Evolutionary conservation across 2,113 vertebrate genomes (phyloP), one percentile per base, ranked within the genome.

Genomic region (Oxygymnocypris stewartii): DNA sequence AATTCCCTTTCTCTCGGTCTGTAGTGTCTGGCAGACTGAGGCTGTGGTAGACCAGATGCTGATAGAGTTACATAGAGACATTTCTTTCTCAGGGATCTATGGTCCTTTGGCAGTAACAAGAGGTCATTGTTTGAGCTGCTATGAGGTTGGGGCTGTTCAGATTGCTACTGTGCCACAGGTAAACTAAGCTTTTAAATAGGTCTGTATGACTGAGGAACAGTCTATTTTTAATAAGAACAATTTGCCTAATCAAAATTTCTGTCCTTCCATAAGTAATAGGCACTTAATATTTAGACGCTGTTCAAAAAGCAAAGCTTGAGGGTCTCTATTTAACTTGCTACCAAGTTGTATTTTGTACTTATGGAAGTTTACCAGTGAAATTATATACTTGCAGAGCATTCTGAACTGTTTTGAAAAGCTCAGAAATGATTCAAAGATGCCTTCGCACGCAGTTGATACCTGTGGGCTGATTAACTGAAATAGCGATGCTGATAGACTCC

Each of bases 391-490:
- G 1, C 9, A 51, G 63, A 23, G 35, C 20, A 63, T 57, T 79
- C 42, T 35, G 61, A 82, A 28, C 25, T 82, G 37, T 81, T 81
- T 40, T 80, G 35, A 80, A 63, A 80, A 42, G 35, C 79, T 47
- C 42, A 76, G 12, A 49, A 10, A 78, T 3, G 25, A 82, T 49
- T 67, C 25, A 51, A 49, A 63, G 63, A 82, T 82, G 80, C 42
- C 23, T 31, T 51, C 63, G 63, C 77, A 75, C 40, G 2, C 14
- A 18, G 79, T 90, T 92, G 89, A 90, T 90, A 90, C 79, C 87
- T 49, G 86, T 57, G 87, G 86, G 86, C 91, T 93, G 90, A 93
- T 90, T 86, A 83, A 65, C 67, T 79, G 75, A 90, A 92, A 90
- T 82, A 87, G 63, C 77, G 65, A 67, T 71, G 35, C 84, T 90